phyloP scores from a whole-genome alignment of 2,113 vertebrate genomes.

The Myotis lucifugus region DNA sequence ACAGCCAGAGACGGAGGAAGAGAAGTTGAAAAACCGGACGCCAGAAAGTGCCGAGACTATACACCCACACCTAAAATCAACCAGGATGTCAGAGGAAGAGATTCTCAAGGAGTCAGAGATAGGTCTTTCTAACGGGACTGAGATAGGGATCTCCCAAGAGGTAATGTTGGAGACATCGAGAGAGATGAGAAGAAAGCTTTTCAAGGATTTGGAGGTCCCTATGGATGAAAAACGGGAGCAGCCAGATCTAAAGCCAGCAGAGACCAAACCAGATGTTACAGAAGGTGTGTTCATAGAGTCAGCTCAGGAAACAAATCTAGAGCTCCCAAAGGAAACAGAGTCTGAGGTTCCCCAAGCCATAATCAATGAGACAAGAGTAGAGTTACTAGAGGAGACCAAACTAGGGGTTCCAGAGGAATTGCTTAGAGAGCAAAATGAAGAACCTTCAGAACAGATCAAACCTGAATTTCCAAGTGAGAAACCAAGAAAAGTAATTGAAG shows the following conservation, averaged over 20 bases:
- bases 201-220: neutral
- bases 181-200: neutral
- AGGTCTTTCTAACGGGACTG: neutral
- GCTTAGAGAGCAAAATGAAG: neutral
- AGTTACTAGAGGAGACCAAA: neutral
- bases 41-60: neutral
- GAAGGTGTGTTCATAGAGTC: neutral
- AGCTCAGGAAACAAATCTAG: neutral
- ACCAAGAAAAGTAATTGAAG: neutral
- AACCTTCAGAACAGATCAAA: neutral
- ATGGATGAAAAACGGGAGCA: neutral
- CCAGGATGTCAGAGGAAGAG: neutral
- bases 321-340: neutral
- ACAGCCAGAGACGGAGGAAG: neutral
- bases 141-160: neutral
- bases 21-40: neutral
- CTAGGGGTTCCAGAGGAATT: neutral
- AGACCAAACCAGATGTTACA: neutral
- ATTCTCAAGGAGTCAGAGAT: neutral
- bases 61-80: neutral
- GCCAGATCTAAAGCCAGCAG: neutral
- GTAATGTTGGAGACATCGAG: neutral
- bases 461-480: slow-evolving; percentile 27
- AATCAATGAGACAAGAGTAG: neutral
- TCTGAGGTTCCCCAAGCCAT: neutral